Evolutionary conservation across 1,140 invertebrate species (phyloP).

Genomic region (Anthonomus grandis): DNA sequence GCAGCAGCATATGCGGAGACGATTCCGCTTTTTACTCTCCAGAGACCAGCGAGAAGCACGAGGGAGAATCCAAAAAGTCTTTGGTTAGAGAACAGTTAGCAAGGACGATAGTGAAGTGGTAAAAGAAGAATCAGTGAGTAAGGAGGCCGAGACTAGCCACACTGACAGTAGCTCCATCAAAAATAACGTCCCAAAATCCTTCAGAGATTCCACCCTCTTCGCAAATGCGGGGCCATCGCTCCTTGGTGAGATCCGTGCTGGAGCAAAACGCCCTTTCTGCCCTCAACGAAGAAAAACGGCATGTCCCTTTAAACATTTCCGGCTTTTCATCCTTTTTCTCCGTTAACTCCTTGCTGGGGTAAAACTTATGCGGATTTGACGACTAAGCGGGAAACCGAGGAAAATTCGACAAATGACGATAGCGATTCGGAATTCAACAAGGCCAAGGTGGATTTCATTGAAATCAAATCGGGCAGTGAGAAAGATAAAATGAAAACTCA

Average conservation of each 20-base stretch:
- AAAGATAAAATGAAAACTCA: no score
- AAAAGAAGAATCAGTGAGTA: no score
- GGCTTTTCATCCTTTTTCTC: no score
- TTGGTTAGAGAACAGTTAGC: not conserved
- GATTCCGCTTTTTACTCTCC: conserved; percentile 38
- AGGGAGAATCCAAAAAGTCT: not conserved
- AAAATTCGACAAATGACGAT: no score
- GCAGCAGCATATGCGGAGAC: conserved; percentile 21
- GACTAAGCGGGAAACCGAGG: no score
- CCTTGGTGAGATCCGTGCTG: conserved; percentile 35
- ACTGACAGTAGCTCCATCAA: conserved; percentile 8
- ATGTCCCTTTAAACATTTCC: not conserved
- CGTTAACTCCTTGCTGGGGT: not conserved
- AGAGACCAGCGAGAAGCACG: conserved; percentile 13
- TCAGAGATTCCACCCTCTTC: not conserved
- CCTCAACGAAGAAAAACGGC: conserved; percentile 6
- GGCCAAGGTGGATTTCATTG: conserved; percentile 19
- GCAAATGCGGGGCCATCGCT: conserved; percentile 27
- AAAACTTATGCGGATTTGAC: no score
- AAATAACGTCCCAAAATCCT: not conserved
- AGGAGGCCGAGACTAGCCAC: no score
- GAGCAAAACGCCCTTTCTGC: conserved; percentile 36
- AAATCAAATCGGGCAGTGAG: conserved; percentile 24
- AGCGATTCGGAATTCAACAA: no score
- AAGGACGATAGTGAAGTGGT: no score